Base-by-base conservation (phyloP, 2,888 invertebrate genomes). In the Epistrophe grossulariae region DNA sequence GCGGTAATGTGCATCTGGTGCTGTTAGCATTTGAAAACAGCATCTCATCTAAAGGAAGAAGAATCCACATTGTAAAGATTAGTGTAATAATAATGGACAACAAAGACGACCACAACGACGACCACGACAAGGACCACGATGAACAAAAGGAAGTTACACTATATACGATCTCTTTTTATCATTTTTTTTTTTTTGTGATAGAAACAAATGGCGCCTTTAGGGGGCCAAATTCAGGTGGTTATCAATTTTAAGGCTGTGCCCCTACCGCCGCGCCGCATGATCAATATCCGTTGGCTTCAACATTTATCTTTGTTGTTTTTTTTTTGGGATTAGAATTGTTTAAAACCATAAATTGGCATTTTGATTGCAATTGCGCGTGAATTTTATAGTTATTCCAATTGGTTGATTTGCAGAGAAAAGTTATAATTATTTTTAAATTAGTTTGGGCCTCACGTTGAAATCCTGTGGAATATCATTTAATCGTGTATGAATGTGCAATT, bases 81-180 rank as follows among this genome's bases (percentile, higher is more conserved):
- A 82, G 82, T 76, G 57, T 72, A 76, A 82, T 74, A 79, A 55
- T 55, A 82, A 62, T 82, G 79, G 68, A 72, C 74, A 35, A 52
- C 35, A 9, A 40, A 60, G 28, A 66, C 1, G 31, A 52, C 3
- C 45, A 35, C 11, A 13, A 40, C 40, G 11, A 40, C 38, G 38
- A 38, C 13, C 31, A 74, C 13, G 7, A 57, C 68, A 2, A 68
- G 10, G 17, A 35, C 45, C 31, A 71, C 59, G 15, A 57, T 57
- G 43, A 79, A 80, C 76, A 84, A 84, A 84, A 83, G 83, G 83
- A 83, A 79, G 87, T 71, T 72, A 71, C 48, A 78, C 43, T 74
- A n/a, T 35, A 35, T 50, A 9, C 15, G 59, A 55, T 55, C 24
- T 19, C 55, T 31, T 48, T 38, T 35, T 19, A 1, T 13, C 11